A percentile compares a stretch with the other conserved stretches of the same genome.
Conservation (phyloP, 2,888 invertebrate genomes). For the Boloria euphrosyne region DNA sequence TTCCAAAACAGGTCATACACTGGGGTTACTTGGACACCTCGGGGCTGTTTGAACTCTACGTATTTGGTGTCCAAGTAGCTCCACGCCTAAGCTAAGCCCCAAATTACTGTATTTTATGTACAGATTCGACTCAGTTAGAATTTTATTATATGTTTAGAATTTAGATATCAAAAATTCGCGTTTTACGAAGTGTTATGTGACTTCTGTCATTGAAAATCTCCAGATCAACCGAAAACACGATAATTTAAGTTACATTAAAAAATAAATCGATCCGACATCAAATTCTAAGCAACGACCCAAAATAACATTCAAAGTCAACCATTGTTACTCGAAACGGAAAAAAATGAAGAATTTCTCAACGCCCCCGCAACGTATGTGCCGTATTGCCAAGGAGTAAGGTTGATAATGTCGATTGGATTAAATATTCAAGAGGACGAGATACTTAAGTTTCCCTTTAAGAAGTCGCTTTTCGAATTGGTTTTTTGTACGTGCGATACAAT, state of each 20-base stretch:
- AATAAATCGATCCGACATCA: constrained; percentile 7
- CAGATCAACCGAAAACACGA: too few relatives aligned
- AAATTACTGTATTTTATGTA: too few relatives aligned
- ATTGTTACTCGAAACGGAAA: constrained; percentile 5
- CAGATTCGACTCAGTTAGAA: too few relatives aligned
- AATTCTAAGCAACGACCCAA: constrained; percentile 8
- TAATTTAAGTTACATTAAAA: not conserved
- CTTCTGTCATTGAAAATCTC: too few relatives aligned
- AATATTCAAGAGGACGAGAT: constrained; percentile 4
- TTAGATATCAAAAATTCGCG: too few relatives aligned
- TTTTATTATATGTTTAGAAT: too few relatives aligned
- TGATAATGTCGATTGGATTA: not conserved
- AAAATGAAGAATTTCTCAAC: not conserved
- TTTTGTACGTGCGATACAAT: constrained; percentile 9
- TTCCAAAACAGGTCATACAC: too few relatives aligned
- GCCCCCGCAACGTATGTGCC: not conserved
- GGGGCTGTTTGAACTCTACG: too few relatives aligned
- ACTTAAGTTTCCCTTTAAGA: constrained; percentile 15
- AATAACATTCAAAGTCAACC: constrained; percentile 13
- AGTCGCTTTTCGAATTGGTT: constrained; percentile 4
- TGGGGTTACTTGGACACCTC: too few relatives aligned
- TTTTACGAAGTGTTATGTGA: too few relatives aligned
- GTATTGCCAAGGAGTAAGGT: not conserved
- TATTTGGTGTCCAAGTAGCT: too few relatives aligned
- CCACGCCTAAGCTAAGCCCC: too few relatives aligned